Evolutionary conservation across 2,888 invertebrate genomes (phyloP).

Genomic region (Epistrophe grossulariae): DNA sequence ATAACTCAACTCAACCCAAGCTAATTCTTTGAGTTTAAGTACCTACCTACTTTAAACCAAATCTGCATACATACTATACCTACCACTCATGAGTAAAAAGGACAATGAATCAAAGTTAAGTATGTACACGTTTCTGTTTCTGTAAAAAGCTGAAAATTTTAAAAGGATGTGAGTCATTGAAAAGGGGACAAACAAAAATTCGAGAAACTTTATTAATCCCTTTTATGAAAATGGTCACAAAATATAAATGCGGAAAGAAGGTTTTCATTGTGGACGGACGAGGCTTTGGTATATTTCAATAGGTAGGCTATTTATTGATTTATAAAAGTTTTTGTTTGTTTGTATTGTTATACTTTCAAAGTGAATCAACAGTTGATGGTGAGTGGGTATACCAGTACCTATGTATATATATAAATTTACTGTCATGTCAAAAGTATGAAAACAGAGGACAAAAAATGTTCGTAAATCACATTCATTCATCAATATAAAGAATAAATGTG

Average conservation of each 20-base stretch:
- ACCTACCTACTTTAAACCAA: constrained; percentile 27
- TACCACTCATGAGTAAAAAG: constrained; percentile 56
- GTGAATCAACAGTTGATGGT: constrained; percentile 31
- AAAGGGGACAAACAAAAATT: constrained; percentile 27
- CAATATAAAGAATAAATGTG: background rate
- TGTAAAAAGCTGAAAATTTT: constrained; percentile 44
- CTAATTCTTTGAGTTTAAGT: constrained; percentile 61
- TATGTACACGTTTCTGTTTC: constrained; percentile 44
- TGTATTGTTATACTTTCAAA: constrained; percentile 3
- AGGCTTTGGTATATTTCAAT: constrained; percentile 7
- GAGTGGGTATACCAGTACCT: too few species aligned
- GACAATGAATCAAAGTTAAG: constrained; percentile 66
- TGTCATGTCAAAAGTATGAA: background rate
- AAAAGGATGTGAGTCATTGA: constrained; percentile 21
- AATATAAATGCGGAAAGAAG: background rate
- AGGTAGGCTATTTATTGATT: constrained; percentile 37
- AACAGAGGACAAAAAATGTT: background rate
- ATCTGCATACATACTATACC: constrained; percentile 28
- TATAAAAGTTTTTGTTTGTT: constrained; percentile 21
- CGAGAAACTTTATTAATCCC: constrained; percentile 55
- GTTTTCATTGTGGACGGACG: background rate
- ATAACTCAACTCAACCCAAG: constrained; percentile 35
- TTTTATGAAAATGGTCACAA: constrained; percentile 46
- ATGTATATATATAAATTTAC: background rate
- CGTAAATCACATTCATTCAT: constrained; percentile 2